Conservation (phyloP, 2,113 vertebrate genomes). For the Papio anubis region DNA sequence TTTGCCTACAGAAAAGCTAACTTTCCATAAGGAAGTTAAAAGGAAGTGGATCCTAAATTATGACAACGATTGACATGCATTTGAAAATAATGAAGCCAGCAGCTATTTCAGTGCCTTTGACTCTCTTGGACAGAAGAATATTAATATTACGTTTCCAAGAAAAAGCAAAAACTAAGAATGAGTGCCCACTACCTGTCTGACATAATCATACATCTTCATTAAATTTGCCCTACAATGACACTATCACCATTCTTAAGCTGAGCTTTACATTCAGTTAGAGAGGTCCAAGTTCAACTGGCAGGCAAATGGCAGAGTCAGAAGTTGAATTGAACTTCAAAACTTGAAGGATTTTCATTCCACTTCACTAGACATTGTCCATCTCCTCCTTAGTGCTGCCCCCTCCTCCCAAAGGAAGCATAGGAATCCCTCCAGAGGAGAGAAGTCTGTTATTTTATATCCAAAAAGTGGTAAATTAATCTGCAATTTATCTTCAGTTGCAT, state of each 20-base stretch:
- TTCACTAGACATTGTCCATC: neutral
- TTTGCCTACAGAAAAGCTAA: neutral
- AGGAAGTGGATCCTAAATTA: neutral
- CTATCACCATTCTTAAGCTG: neutral
- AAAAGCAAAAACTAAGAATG: slow-evolving; percentile 15
- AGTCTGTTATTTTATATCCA: neutral
- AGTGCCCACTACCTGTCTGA: neutral
- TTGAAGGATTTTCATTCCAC: neutral
- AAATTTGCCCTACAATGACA: neutral
- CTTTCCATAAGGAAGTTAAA: neutral
- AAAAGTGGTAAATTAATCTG: neutral
- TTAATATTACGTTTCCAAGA: slow-evolving; percentile 8
- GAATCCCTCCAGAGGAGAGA: neutral
- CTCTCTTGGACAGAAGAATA: neutral
- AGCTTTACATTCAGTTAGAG: neutral
- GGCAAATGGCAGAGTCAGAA: neutral
- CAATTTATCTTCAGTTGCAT: neutral
- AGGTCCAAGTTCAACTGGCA: neutral
- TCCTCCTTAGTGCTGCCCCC: neutral
- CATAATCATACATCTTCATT: neutral
- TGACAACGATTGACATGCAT: neutral
- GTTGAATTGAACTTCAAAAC: neutral
- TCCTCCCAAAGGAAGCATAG: neutral
- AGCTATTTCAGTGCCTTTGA: neutral
- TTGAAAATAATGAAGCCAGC: neutral